Evolutionary conservation across 2,888 invertebrate genomes (phyloP).

Genomic region (Tenthredo mesomela): DNA sequence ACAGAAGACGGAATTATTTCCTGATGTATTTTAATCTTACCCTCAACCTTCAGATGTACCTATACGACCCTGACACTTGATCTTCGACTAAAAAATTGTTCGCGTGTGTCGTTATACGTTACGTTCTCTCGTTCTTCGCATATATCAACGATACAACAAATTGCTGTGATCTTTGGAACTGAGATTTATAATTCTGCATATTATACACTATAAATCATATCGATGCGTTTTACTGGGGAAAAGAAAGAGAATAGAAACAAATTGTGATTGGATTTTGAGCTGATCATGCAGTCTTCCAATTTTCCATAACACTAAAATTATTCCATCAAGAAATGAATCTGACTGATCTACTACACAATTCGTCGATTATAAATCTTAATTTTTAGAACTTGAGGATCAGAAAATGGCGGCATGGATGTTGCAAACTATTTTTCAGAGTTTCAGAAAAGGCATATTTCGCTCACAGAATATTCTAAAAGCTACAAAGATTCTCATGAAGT

Average conservation of each 20-base stretch:
- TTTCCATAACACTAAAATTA: not conserved
- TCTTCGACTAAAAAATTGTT: slow-evolving; percentile 37
- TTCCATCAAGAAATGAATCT: not conserved
- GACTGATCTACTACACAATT: not conserved
- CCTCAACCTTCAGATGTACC: not conserved
- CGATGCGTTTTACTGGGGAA: not conserved
- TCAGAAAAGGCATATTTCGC: not conserved
- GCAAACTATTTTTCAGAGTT: not conserved
- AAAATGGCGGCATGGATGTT: not conserved
- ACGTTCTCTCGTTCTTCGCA: not conserved
- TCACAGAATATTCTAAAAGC: not conserved
- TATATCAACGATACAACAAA: slow-evolving; percentile 17
- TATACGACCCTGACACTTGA: slow-evolving; percentile 34
- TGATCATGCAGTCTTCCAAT: not conserved
- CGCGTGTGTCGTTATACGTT: slow-evolving; percentile 1
- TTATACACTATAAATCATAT: not conserved
- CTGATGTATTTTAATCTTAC: not conserved
- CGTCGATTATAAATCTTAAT: not conserved
- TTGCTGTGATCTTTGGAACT: slow-evolving; percentile 39
- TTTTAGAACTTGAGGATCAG: not conserved
- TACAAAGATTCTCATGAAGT: not conserved
- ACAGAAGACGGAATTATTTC: not conserved
- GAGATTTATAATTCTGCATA: slow-evolving; percentile 8
- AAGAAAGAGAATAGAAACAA: not conserved
- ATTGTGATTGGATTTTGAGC: not conserved